Evolutionary conservation across 2,113 vertebrate genomes (phyloP).

Genomic region (Pseudorhombus dupliciocellatus): DNA sequence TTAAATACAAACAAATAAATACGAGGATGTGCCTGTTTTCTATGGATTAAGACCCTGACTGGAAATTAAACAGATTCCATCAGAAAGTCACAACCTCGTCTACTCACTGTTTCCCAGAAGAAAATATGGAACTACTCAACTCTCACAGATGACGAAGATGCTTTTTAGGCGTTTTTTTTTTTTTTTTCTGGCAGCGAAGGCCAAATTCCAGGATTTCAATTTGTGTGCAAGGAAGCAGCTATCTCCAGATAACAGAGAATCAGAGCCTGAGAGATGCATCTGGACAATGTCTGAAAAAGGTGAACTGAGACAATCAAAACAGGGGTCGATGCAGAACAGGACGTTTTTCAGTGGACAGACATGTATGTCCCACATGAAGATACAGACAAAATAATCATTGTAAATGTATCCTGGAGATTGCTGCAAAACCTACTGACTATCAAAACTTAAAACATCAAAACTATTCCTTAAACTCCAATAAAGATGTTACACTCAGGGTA

Average conservation of each 20-base stretch:
- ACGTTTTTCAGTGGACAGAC: neutral
- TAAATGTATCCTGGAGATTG: no score
- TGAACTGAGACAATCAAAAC: no score
- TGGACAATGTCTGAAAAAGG: no score
- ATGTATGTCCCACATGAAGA: neutral
- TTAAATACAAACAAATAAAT: neutral
- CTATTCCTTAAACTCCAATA: no score
- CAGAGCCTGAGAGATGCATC: neutral
- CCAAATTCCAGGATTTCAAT: constrained; percentile 12
- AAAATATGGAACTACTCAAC: neutral
- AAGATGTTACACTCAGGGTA: no score
- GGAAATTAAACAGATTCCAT: neutral
- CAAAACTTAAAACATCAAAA: no score
- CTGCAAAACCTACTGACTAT: no score
- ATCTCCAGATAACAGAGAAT: neutral
- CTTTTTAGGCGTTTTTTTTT: neutral
- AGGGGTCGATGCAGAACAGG: constrained; percentile 20
- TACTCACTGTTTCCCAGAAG: neutral
- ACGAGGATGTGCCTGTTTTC: neutral
- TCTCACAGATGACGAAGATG: neutral
- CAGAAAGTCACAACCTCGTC: neutral
- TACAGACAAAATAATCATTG: no score
- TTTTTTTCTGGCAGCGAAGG: constrained; percentile 6
- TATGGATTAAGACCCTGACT: neutral
- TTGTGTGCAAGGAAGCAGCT: neutral